Conservation (phyloP, 2,888 invertebrate species). For the Macrophya alboannulata region DNA sequence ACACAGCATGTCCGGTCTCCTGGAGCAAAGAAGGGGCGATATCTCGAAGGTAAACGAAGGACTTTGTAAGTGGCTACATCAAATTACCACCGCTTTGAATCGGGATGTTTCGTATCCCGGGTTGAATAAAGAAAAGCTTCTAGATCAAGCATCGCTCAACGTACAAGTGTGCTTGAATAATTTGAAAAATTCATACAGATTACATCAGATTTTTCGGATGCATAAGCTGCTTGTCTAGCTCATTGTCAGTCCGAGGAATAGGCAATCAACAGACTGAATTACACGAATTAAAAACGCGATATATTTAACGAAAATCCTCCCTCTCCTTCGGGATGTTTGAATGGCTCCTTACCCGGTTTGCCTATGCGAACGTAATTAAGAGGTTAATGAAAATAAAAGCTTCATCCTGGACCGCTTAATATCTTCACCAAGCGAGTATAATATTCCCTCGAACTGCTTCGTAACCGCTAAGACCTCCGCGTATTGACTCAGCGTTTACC, state of each 20-base stretch:
- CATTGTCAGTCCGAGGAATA: background rate
- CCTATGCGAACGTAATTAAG: constrained; percentile 41
- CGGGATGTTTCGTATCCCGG: background rate
- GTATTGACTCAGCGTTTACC: constrained; percentile 68
- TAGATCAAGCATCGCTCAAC: background rate
- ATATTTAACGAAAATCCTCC: background rate
- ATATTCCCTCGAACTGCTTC: constrained; percentile 47
- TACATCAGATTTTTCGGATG: background rate
- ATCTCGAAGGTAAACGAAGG: constrained; percentile 19
- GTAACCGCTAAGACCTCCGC: constrained; percentile 46
- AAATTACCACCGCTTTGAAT: constrained; percentile 33
- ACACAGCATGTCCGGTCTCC: background rate
- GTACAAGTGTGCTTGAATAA: background rate
- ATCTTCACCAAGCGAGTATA: constrained; percentile 25
- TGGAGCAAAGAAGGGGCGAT: background rate
- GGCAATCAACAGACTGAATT: background rate
- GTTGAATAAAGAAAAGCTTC: constrained; percentile 28
- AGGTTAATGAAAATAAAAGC: constrained; percentile 53
- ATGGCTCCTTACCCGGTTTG: background rate
- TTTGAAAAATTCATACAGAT: background rate
- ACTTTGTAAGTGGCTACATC: constrained; percentile 30
- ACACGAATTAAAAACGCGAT: background rate
- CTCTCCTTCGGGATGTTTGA: background rate
- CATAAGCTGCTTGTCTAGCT: background rate
- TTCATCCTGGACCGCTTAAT: constrained; percentile 38